Evolutionary conservation across 1,140 invertebrate species (phyloP), one percentile per base, ranked within the genome.

Genomic region (Danaus melanippus): DNA sequence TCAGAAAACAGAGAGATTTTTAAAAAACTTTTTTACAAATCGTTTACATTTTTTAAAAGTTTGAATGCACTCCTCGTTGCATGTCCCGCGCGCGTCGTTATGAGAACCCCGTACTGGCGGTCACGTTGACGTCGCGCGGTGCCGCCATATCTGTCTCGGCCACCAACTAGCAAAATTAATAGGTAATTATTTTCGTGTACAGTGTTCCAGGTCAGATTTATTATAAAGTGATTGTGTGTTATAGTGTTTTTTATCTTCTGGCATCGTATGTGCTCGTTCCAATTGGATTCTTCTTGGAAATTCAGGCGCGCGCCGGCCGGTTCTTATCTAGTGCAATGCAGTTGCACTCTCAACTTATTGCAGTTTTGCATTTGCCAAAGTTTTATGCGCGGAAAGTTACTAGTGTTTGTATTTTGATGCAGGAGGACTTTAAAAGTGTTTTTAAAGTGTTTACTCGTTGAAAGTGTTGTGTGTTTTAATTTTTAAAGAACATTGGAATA

Each of bases 51-150:
- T 32, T 32, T 83, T 77, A 64, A 79, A 85, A 85, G 74, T 86
- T 86, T 84, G 84, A 87, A 87, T 87, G 84, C 86, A 87, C 83
- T 87, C 83, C 81, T 86, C 87, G 89, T 89, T 89, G 85, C 83
- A 84, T 82, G 74, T 89, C 89, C 90, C 91, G 89, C 92, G 91
- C 91, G 91, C 91, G 91, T 92, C 90, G 89, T 90, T 90, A 89
- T 91, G 90, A 91, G 89, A 90, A 92, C 91, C 90, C 91, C 90
- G 90, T 89, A 90, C 87, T 87, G 88, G 89, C 88, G 89, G 90
- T 92, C 91, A 92, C 92, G 91, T 92, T 92, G 91, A 92, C 91
- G 91, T 92, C 88, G 86, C 85, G 83, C 87, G 86, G 86, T 86
- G 84, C 84, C 87, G 87, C 86, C 86, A 87, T 88, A 87, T 87